A percentile compares a stretch with the other conserved stretches of the same genome.
Evolutionary conservation across 2,888 invertebrate species (phyloP).

Genomic region (Steinernema hermaphroditum): DNA sequence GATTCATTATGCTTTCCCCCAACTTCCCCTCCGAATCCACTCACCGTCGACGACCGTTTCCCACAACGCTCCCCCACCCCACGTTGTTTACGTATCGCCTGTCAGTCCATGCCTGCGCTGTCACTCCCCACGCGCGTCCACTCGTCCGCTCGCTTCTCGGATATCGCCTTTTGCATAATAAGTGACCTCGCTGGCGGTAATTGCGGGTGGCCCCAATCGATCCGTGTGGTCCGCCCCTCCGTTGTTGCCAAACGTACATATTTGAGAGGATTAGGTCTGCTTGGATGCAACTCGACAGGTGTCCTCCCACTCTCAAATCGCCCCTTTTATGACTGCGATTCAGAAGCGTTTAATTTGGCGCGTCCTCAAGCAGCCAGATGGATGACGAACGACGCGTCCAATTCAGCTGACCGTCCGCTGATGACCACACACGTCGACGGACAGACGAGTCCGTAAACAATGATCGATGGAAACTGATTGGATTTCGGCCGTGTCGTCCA

Average conservation of each 20-base stretch:
- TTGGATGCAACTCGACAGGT: not conserved
- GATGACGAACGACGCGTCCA: too few species aligned
- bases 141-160: not conserved
- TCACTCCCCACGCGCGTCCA: not conserved
- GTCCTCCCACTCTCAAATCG: too few species aligned
- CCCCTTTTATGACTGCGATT: too few species aligned
- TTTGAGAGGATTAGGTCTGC: not conserved
- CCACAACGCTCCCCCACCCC: not conserved
- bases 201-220: constrained; percentile 18
- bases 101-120: not conserved
- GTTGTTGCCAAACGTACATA: constrained; percentile 4
- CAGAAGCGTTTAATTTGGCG: too few species aligned
- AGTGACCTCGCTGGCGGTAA: constrained; percentile 23
- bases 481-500: constrained; percentile 18
- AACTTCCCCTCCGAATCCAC: not conserved
- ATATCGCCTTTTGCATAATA: constrained; percentile 31
- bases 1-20: not conserved
- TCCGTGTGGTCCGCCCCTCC: not conserved
- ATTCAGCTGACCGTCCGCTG: not conserved
- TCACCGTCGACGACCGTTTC: not conserved
- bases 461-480: constrained; percentile 27
- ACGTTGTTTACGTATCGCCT: not conserved
- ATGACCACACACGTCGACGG: constrained; percentile 22
- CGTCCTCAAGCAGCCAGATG: too few species aligned
- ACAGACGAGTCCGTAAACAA: constrained; percentile 24